Evolutionary conservation across 2,888 invertebrate genomes (phyloP).

Genomic region (Adelphocoris suturalis): DNA sequence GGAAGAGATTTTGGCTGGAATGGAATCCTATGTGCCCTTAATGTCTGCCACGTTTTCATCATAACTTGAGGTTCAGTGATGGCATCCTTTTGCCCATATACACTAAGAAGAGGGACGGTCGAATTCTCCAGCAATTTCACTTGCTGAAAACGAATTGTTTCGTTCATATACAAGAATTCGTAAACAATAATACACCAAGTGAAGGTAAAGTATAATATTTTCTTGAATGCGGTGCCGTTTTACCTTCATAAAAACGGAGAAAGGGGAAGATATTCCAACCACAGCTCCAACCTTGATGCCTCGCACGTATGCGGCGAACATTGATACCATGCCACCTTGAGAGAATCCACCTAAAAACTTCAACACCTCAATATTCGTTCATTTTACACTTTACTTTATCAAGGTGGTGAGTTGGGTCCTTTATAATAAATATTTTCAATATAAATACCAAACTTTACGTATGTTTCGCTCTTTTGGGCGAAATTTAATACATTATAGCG

Average conservation of each 20-base stretch:
- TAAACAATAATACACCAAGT: too few species aligned
- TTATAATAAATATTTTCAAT: too few species aligned
- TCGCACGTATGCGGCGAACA: slow-evolving; percentile 39
- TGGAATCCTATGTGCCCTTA: slow-evolving; percentile 32
- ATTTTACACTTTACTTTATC: too few species aligned
- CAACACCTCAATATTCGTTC: too few species aligned
- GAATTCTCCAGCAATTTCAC: neutral
- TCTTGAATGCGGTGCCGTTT: neutral
- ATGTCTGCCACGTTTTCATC: slow-evolving; percentile 16
- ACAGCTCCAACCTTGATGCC: slow-evolving; percentile 62
- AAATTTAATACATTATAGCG: too few species aligned
- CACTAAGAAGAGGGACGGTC: slow-evolving; percentile 39
- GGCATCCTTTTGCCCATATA: slow-evolving; percentile 53
- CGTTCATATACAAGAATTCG: too few species aligned
- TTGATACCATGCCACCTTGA: slow-evolving; percentile 58
- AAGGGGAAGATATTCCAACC: slow-evolving; percentile 27
- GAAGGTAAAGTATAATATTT: too few species aligned
- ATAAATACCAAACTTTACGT: too few species aligned
- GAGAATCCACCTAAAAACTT: slow-evolving; percentile 42
- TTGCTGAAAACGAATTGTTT: slow-evolving; percentile 23
- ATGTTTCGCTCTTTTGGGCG: too few species aligned
- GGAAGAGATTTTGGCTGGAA: slow-evolving; percentile 15
- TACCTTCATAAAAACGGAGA: slow-evolving; percentile 16
- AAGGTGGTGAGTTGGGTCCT: too few species aligned
- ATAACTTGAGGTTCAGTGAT: slow-evolving; percentile 45